phyloP scores from a whole-genome alignment of 1,140 invertebrate genomes.

The Bombus vancouverensis region DNA sequence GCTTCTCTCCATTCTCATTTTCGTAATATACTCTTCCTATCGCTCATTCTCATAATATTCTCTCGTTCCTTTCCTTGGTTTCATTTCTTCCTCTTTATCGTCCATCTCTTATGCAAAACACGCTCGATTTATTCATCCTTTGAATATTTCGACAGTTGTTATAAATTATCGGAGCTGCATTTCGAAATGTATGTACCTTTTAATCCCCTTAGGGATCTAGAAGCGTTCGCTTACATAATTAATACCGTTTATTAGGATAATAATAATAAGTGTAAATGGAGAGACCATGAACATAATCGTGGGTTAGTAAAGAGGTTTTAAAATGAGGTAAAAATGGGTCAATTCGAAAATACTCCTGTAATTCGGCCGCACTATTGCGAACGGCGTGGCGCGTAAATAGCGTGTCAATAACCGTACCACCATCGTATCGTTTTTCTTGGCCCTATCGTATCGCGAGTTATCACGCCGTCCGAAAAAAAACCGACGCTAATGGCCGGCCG shows the following conservation, averaged over 20 bases:
- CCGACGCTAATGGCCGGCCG: conserved; percentile 47
- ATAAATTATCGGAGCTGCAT: background rate
- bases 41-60: background rate
- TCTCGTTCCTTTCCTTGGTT: background rate
- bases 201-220: background rate
- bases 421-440: background rate
- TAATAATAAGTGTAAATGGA: background rate
- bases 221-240: background rate
- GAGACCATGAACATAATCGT: too few species aligned
- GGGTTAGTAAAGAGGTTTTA: background rate
- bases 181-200: background rate
- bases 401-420: conserved; percentile 17
- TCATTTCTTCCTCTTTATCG: background rate
- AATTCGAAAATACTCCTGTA: background rate
- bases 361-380: background rate
- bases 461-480: conserved; percentile 29
- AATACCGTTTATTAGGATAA: background rate
- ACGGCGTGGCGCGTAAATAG: background rate
- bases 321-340: background rate
- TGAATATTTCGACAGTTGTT: background rate
- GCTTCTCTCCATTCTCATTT: conserved; percentile 2
- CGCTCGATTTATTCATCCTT: background rate
- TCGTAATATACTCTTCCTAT: background rate
- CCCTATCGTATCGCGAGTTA: conserved; percentile 47
- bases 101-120: background rate